Evolutionary conservation across 2,797 vertebrate genomes (phyloP), one percentile per base, ranked within the genome.

Genomic region (Tamandua tetradactyla): DNA sequence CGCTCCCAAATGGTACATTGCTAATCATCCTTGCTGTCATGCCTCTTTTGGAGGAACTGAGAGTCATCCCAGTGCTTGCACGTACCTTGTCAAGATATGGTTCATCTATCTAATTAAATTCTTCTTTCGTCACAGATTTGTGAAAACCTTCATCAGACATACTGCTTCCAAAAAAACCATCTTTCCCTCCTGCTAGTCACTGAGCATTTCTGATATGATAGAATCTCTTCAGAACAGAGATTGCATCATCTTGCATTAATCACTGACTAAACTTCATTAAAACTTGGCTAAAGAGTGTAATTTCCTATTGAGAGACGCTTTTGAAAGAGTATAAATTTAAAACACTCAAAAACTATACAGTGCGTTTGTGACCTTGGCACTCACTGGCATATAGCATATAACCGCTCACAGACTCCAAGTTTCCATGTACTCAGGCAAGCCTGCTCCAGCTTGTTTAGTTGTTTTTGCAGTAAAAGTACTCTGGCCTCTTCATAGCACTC

Each of bases 101-200:
- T 59, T 91, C 93, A 81, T 90, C 44, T 92, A 62, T 91, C 80
- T 92, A 87, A 94, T 96, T 76, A 94, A 87, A 15, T 59, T 89
- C 12, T 61, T 94, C 64, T 93, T 84, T 94, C 85, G 81, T 91
- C 80, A 69, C 20, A 91, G 37, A 42, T 62, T 82, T 81, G 20
- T 32, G 6, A 64, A 81, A 87, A 76, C n/a, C 78, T 25, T 66
- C 76, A 87, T 57, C 37, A 74, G 59, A 87, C 44, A 57, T 2
- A 40, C 49, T 37, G 35, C 42, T 92, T 92, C 66, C 81, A 95
- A 81, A 93, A 93, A 96, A 87, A 72, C 35, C 40, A 71, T 55
- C 72, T 92, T 94, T 59, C 18, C 44, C 27, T 69, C 25, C 52
- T 64, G 32, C 71, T 72, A 69, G 68, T 62, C 78, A 76, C 15